Conservation (phyloP, 2,888 invertebrate genomes). For the Lithophane ornitopus region DNA sequence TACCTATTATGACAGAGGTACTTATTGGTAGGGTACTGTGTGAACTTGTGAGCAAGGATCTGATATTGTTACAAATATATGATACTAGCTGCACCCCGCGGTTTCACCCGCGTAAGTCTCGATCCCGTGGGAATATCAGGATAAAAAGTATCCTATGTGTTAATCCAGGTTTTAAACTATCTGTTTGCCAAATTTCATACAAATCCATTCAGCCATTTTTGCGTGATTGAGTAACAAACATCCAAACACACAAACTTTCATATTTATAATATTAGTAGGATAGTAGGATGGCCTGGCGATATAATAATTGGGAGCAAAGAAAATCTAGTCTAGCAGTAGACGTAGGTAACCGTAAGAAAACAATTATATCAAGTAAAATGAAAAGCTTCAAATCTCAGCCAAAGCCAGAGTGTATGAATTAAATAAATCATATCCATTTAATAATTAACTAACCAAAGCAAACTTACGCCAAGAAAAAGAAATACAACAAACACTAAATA, state of each 20-base stretch:
- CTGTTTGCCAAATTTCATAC: too few relatives aligned
- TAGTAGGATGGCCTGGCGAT: too few relatives aligned
- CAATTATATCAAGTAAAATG: neutral
- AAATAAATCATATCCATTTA: slow-evolving; percentile 28
- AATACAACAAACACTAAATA: slow-evolving; percentile 6
- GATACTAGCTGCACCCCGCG: too few relatives aligned
- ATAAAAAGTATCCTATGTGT: too few relatives aligned
- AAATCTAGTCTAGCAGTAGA: neutral
- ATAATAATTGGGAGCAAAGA: neutral
- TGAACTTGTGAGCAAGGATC: neutral
- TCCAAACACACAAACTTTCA: too few relatives aligned
- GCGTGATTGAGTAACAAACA: too few relatives aligned
- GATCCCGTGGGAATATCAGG: too few relatives aligned
- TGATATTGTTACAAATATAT: neutral
- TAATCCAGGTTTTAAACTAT: too few relatives aligned
- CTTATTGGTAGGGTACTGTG: neutral
- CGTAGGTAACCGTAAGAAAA: neutral
- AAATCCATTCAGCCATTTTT: too few relatives aligned
- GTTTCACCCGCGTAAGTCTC: too few relatives aligned
- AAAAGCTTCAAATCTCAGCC: neutral
- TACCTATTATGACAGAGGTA: neutral
- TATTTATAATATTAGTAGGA: too few relatives aligned
- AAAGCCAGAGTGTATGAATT: neutral
- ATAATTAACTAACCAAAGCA: slow-evolving; percentile 19
- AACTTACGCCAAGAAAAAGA: neutral